A percentile compares a stretch with the other conserved stretches of the same genome.
These are phyloP conservation scores for Laticauda laticaudata DNA, from an alignment of 2,113 vertebrate species.

Conservation along the genomic window DNA sequence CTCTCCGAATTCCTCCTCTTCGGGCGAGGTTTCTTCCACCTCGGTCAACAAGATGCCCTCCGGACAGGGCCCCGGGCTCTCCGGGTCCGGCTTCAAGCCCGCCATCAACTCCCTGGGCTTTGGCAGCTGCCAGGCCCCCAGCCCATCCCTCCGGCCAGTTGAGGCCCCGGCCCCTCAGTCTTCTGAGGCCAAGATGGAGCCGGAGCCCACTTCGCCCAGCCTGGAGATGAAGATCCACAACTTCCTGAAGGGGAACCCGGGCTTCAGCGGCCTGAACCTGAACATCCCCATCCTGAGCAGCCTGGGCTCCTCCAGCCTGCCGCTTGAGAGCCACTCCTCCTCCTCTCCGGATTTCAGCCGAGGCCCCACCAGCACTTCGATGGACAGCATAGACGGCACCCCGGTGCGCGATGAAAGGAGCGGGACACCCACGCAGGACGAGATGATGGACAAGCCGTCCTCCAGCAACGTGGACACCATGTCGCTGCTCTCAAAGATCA, in stretches of 20 bases:
- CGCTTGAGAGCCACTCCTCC: constrained; percentile 59
- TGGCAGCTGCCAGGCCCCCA: constrained; percentile 57
- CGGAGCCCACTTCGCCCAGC: constrained; percentile 79
- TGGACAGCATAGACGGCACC: constrained; percentile 88
- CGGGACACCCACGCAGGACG: constrained; percentile 94
- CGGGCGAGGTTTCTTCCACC: constrained; percentile 75
- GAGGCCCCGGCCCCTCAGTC: constrained; percentile 69
- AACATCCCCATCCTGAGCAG: constrained; percentile 78
- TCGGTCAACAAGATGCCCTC: constrained; percentile 74
- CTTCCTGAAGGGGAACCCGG: constrained; percentile 95
- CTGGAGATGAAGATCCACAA: constrained; percentile 98
- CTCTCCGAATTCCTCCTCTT: constrained; percentile 73
- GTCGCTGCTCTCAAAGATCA: constrained; percentile 78
- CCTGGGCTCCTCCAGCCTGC: constrained; percentile 62
- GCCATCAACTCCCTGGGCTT: constrained; percentile 69
- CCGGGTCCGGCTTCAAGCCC: constrained; percentile 69
- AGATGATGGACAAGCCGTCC: constrained; percentile 92
- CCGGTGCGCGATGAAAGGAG: constrained; percentile 92
- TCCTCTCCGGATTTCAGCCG: constrained; percentile 70
- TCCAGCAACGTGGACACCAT: constrained; percentile 71
- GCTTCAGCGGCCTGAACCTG: constrained; percentile 88
- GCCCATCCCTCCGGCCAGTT: constrained; percentile 63
- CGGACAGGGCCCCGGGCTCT: constrained; percentile 61
- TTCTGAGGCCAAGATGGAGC: constrained; percentile 70
- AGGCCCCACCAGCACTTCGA: constrained; percentile 69